phyloP scores from a whole-genome alignment of 2,888 invertebrate genomes.

The Tachystola acroxantha region DNA sequence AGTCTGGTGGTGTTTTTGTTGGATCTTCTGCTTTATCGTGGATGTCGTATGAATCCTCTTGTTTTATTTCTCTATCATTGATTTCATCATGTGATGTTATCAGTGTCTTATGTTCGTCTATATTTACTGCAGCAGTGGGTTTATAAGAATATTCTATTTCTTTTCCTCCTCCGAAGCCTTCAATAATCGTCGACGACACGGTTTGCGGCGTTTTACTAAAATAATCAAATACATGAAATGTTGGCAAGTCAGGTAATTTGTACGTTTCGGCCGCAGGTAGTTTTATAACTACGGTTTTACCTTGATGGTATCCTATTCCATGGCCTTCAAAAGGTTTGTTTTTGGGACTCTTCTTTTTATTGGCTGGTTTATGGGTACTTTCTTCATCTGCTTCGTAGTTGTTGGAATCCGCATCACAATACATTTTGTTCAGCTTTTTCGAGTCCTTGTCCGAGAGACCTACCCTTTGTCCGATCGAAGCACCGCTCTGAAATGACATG shows the following conservation, averaged over 20 bases:
- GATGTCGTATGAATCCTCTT: neutral
- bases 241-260: conserved; percentile 45
- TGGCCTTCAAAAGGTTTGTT: conserved; percentile 66
- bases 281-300: conserved; percentile 70
- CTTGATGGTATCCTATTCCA: conserved; percentile 70
- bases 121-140: conserved; percentile 16
- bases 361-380: conserved; percentile 23
- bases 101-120: conserved; percentile 15
- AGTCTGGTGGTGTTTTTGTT: neutral
- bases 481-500: conserved; percentile 48
- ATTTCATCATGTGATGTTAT: neutral
- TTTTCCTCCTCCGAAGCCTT: conserved; percentile 45
- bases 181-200: conserved; percentile 47
- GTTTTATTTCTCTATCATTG: conserved; percentile 1
- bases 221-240: conserved; percentile 59
- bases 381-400: conserved; percentile 30
- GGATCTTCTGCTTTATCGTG: neutral
- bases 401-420: conserved; percentile 60
- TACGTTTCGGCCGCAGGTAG: conserved; percentile 50
- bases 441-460: conserved; percentile 78
- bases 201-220: conserved; percentile 64
- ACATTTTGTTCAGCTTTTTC: conserved; percentile 78
- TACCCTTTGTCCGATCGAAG: conserved; percentile 75
- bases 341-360: conserved; percentile 42
- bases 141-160: conserved; percentile 35